Evolutionary conservation across 2,888 invertebrate species (phyloP), one percentile per base, ranked within the genome.

Genomic region (Tanytarsus gracilentus): DNA sequence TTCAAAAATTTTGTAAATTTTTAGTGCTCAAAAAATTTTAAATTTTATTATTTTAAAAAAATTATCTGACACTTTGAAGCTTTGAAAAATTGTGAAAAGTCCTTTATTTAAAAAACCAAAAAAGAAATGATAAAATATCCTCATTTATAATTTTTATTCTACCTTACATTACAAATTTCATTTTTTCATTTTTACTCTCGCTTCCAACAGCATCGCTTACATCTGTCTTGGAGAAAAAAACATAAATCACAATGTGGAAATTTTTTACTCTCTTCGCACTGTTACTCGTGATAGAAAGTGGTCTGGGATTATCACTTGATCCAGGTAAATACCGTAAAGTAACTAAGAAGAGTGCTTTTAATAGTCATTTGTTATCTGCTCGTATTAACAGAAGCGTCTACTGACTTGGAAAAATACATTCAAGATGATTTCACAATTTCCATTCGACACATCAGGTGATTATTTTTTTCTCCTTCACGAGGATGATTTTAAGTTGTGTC

Each of bases 361-460:
- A 33, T 25, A 53, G 6, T 53, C 7, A 8, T 23, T 25, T 23
- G n/a, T 11, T 6, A 36, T 8, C 9, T 30, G 36, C 23, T 23
- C 23, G 44, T 18, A 33, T 9, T 63, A 65, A 56, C 62, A 74
- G 74, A 69, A 62, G 74, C 74, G 56, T 74, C 74, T 27, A 64
- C 67, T 30, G 73, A 74, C 63, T 65, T 74, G 65, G 74, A 74
- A 62, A 71, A 73, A 63, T 68, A 68, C 55, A 73, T 74, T 62
- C 70, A 73, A 64, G 74, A 73, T 59, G 74, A 74, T 65, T 73
- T 73, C 50, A 73, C 74, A 25, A 71, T 74, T 64, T 74, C 74
- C n/a, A 72, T 74, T 65, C 69, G 73, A 27, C 74, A 74, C 65
- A 74, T 74, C 65, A 68, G 74, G 74, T 74, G 66, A 69, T 62